Base-by-base conservation (phyloP, 2,797 vertebrate species). In the Hylomyscus alleni region DNA sequence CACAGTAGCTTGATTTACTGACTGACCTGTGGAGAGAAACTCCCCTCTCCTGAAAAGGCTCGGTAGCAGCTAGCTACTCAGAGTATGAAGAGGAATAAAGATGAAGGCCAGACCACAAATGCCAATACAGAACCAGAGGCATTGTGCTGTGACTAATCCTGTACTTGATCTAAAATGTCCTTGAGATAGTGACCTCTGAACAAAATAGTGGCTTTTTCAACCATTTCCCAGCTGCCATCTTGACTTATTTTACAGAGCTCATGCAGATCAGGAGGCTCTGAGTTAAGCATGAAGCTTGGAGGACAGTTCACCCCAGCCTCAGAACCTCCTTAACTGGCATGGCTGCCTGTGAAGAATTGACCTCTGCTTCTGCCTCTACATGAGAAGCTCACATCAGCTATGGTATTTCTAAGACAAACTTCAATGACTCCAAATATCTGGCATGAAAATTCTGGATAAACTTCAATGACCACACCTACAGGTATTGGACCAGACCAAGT, bases 71-170 rank as follows among this genome's bases (percentile, higher is more conserved):
- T 85, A 50, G 19, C 62, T 47, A 29, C 37, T 62, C 37, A 47
- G 60, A 3, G 1, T 50, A 47, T 4, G 0, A 50, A 50, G 2
- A 7, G 11, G 3, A 2, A 2, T 73, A 56, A 50, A n/a, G 4
- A 26, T 56, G 47, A 29, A 17, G 13, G n/a, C 8, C 24, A 0
- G 4, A 40, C n/a, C 50, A 73, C 34, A 54, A 54, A 52, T 1
- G 31, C 15, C 37, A 10, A 8, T 29, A 19, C 14, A 56, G 24
- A 56, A 37, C n/a, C 8, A 72, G 34, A 26, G n/a, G 50, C 31
- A 56, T 20, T 50, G 11, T 85, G 29, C n/a, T 54, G 5, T 58
- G 37, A 58, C 6, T 8, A 9, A 88, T 8, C 22, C 22, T 72
- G 52, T 24, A 37, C 14, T 11, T 29, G 34, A 12, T 40, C 14